A percentile compares a stretch with the other conserved stretches of the same genome.
Evolutionary conservation across 2,888 invertebrate genomes (phyloP).

Genomic region (Pyrochroa serraticornis): DNA sequence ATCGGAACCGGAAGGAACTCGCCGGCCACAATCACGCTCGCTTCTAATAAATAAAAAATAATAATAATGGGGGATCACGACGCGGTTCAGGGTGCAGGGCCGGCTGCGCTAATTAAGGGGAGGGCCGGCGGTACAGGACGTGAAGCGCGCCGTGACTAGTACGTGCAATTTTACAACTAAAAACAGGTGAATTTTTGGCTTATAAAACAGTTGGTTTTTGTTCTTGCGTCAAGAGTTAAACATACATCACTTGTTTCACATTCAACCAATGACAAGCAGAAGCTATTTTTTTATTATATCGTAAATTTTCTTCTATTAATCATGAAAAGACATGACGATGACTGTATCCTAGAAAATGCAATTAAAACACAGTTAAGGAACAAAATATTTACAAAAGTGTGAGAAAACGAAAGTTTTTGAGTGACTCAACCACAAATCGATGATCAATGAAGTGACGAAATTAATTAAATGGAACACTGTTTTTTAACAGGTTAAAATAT

Average conservation of each 20-base stretch:
- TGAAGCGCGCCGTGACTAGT: slow-evolving; percentile 15
- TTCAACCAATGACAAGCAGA: slow-evolving; percentile 47
- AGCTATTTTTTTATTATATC: slow-evolving; percentile 43
- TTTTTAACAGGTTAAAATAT: slow-evolving; percentile 40
- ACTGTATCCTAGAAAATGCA: slow-evolving; percentile 32
- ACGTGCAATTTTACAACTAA: slow-evolving; percentile 28
- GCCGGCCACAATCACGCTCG: slow-evolving; percentile 26
- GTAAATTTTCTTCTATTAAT: slow-evolving; percentile 33
- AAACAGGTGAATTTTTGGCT: slow-evolving; percentile 40
- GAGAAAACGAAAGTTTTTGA: slow-evolving; percentile 10
- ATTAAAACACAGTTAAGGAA: slow-evolving; percentile 32
- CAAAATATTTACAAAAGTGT: slow-evolving; percentile 34
- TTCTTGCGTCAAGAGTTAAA: slow-evolving; percentile 27
- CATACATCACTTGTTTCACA: slow-evolving; percentile 38
- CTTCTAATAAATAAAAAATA: slow-evolving; percentile 18
- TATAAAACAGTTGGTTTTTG: slow-evolving; percentile 42
- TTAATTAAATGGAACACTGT: slow-evolving; percentile 47
- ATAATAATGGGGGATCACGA: not conserved
- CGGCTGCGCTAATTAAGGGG: no score
- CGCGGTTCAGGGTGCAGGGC: no score
- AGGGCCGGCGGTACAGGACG: slow-evolving; percentile 6
- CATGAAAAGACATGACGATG: slow-evolving; percentile 29
- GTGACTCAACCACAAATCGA: not conserved
- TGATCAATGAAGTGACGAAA: slow-evolving; percentile 21
- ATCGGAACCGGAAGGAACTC: slow-evolving; percentile 11